Base-by-base conservation (phyloP, 2,888 invertebrate species). In the Hoplodrina blanda region DNA sequence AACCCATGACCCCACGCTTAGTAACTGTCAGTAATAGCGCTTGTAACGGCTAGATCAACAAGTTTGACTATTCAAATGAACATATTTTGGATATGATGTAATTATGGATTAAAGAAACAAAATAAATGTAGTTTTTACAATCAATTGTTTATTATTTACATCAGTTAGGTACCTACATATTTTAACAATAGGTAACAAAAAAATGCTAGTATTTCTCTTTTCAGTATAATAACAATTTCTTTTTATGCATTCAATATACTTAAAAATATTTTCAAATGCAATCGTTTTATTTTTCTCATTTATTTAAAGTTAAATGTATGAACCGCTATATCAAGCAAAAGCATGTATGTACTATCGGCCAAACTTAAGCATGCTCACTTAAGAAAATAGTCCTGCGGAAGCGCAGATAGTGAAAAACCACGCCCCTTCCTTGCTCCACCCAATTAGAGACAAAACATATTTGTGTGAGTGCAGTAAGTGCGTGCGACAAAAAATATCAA, bases 111-210 rank as follows among this genome's bases (percentile, higher is more conserved):
- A 70, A 50, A 53, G n/a, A 30, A 54, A 65, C 13, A n/a, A 25
- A 62, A 37, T n/a, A 49, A 55, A 25, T 5, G 1, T 20, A 15
- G 2, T 2, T 54, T 54, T 59, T 69, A 59, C 50, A 62, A 75
- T 60, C 44, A 62, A 54, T 62, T 62, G 6, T 69, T 74, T 62
- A 55, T 70, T 72, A 70, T 70, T 66, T 74, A 73, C 61, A 72
- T 69, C 63, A 71, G 69, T 25, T n/a, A 25, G 25, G 25, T 78
- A 73, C n/a, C n/a, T n/a, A n/a, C 62, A 74, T 59, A 20, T 33
- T 56, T 55, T 56, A 56, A 70, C 59, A 78, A 69, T 49, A 55
- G 2, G 25, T n/a, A n/a, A 62, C 53, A 11, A 69, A 54, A 52
- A 19, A 20, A 50, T 46, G 52, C 57, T n/a, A 41, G 37, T 17